These are phyloP conservation scores for Xyliphius kryptos DNA, from an alignment of 2,113 vertebrate genomes.

Conservation along the genomic window DNA sequence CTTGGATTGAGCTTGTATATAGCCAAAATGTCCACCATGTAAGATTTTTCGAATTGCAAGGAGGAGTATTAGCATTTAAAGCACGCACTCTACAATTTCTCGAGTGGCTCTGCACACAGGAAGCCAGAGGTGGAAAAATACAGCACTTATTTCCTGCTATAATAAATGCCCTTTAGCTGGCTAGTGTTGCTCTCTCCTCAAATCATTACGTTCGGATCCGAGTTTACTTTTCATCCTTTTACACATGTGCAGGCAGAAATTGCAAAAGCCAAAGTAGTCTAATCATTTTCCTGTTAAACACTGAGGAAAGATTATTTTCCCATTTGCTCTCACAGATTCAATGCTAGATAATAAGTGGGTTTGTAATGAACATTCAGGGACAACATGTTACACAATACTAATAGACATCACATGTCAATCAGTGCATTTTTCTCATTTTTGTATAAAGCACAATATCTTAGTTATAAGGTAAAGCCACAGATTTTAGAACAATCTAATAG, in stretches of 20 bases:
- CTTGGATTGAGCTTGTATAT: neutral
- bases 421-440: slow-evolving; percentile 4
- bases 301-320: slow-evolving; percentile 7
- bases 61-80: slow-evolving; percentile 11
- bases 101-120: neutral
- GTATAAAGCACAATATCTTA: too few relatives aligned
- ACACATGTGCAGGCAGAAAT: slow-evolving; percentile 9
- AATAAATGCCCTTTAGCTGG: slow-evolving; percentile 38
- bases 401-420: slow-evolving; percentile 5
- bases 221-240: slow-evolving; percentile 33
- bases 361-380: slow-evolving; percentile 20
- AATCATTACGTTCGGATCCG: slow-evolving; percentile 17
- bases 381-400: neutral
- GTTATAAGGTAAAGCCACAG: too few relatives aligned
- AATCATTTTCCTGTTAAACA: slow-evolving; percentile 38
- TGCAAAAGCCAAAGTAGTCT: too few relatives aligned
- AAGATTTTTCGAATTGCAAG: neutral
- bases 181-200: slow-evolving; percentile 13
- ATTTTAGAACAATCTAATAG: too few relatives aligned
- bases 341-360: slow-evolving; percentile 8
- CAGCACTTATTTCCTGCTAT: slow-evolving; percentile 27
- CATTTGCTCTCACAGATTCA: slow-evolving; percentile 13
- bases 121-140: slow-evolving; percentile 11
- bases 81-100: neutral
- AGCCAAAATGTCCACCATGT: neutral